These are phyloP conservation scores for Phorcus lineatus DNA, from an alignment of 2,888 invertebrate species.

Conservation along the genomic window DNA sequence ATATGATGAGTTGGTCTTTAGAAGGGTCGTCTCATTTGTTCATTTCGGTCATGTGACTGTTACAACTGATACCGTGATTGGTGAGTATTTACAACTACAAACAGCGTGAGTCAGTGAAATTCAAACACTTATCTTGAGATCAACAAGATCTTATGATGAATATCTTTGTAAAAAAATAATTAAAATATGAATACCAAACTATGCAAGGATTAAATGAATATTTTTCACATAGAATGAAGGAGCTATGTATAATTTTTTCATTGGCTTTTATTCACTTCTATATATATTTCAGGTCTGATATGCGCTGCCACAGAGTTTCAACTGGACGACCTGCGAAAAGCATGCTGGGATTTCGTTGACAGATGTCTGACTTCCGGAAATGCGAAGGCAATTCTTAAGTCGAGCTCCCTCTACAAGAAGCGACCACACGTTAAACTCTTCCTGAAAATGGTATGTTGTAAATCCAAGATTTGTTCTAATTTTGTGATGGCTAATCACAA, in stretches of 20 bases:
- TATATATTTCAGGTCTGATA: slow-evolving; percentile 6
- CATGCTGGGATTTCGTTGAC: slow-evolving; percentile 21
- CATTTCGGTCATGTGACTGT: slow-evolving; percentile 24
- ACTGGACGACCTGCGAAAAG: slow-evolving; percentile 6
- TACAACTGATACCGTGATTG: slow-evolving; percentile 17
- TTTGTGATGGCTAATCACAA: too few relatives aligned
- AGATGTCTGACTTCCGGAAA: slow-evolving; percentile 3
- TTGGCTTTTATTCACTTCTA: too few relatives aligned
- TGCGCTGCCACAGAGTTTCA: slow-evolving; percentile 18
- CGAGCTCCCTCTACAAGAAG: not conserved
- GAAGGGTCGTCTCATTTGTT: not conserved
- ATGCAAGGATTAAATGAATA: too few relatives aligned
- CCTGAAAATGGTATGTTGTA: not conserved
- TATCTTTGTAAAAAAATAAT: too few relatives aligned
- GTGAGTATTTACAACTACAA: not conserved
- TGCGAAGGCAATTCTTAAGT: not conserved
- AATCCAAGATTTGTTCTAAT: too few relatives aligned
- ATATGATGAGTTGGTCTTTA: not conserved
- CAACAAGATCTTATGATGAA: too few relatives aligned
- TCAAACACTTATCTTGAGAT: too few relatives aligned
- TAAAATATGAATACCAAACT: too few relatives aligned
- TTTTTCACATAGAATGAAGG: too few relatives aligned
- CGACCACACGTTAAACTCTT: not conserved
- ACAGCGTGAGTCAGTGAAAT: not conserved
- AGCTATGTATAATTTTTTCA: too few relatives aligned